These are phyloP conservation scores for Ochropleura plecta DNA, from an alignment of 2,888 invertebrate species.

Conservation along the genomic window DNA sequence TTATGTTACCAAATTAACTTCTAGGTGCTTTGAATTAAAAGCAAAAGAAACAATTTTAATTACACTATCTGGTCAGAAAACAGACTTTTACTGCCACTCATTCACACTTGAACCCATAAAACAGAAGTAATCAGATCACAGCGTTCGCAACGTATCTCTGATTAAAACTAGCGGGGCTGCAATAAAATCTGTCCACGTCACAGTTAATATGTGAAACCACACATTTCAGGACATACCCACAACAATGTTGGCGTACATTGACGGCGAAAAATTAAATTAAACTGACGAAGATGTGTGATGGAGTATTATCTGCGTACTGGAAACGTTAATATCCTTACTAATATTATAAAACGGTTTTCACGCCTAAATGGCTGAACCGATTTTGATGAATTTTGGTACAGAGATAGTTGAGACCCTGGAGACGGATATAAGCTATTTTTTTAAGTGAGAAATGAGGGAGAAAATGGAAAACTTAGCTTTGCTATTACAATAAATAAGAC, in stretches of 20 bases:
- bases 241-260: slow-evolving; percentile 79
- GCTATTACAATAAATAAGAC: no score
- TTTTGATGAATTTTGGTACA: no score
- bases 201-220: slow-evolving; percentile 79
- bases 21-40: slow-evolving; percentile 17
- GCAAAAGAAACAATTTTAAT: slow-evolving; percentile 17
- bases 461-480: no score
- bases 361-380: no score
- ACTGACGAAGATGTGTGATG: slow-evolving; percentile 67
- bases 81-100: slow-evolving; percentile 46
- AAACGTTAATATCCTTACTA: slow-evolving; percentile 20
- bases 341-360: no score
- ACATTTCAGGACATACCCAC: slow-evolving; percentile 76
- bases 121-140: slow-evolving; percentile 61
- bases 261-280: slow-evolving; percentile 86
- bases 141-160: slow-evolving; percentile 61
- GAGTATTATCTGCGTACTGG: slow-evolving; percentile 47
- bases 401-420: no score
- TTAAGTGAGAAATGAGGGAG: no score
- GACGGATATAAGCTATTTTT: no score
- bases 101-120: slow-evolving; percentile 57
- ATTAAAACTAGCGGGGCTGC: slow-evolving; percentile 72
- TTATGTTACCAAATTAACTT: background rate
- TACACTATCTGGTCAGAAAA: slow-evolving; percentile 24
- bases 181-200: slow-evolving; percentile 78